A percentile compares a stretch with the other conserved stretches of the same genome.
Evolutionary conservation across 2,797 vertebrate species (phyloP).

Genomic region (Chrosomus eos): DNA sequence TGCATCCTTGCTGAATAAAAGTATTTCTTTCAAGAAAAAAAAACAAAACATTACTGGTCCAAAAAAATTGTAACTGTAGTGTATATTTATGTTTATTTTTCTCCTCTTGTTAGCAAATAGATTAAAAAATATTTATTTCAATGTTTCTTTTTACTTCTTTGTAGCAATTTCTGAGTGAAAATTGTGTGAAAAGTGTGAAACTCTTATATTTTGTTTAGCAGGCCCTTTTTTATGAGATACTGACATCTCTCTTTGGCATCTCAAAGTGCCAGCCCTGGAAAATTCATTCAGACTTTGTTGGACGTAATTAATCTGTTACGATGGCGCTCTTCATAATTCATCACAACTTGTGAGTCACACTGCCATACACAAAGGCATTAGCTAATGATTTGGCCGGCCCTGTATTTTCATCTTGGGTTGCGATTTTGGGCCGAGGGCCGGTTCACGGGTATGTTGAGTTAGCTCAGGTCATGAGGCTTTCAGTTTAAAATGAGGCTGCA

Average conservation of each 20-base stretch:
- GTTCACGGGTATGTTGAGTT: not conserved
- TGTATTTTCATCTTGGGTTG: constrained; percentile 19
- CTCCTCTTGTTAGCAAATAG: no score
- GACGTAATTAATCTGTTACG: constrained; percentile 33
- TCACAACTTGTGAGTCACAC: constrained; percentile 34
- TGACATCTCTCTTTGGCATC: constrained; percentile 20
- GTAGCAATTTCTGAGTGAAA: not conserved
- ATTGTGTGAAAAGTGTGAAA: not conserved
- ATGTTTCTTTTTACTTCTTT: not conserved
- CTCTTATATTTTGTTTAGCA: constrained; percentile 4
- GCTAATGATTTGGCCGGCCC: constrained; percentile 47
- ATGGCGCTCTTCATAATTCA: constrained; percentile 33
- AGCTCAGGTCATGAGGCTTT: not conserved
- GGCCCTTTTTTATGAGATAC: not conserved
- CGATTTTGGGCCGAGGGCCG: not conserved
- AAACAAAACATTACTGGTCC: no score
- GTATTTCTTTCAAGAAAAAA: no score
- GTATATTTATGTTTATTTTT: no score
- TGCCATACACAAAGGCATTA: constrained; percentile 38
- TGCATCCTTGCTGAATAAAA: no score
- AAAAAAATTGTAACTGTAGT: no score
- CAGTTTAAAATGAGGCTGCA: not conserved
- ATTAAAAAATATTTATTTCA: not conserved
- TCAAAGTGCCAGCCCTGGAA: not conserved
- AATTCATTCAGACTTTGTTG: constrained; percentile 5